Conservation (phyloP, 2,797 vertebrate genomes). For the Arnoldichthys spilopterus region DNA sequence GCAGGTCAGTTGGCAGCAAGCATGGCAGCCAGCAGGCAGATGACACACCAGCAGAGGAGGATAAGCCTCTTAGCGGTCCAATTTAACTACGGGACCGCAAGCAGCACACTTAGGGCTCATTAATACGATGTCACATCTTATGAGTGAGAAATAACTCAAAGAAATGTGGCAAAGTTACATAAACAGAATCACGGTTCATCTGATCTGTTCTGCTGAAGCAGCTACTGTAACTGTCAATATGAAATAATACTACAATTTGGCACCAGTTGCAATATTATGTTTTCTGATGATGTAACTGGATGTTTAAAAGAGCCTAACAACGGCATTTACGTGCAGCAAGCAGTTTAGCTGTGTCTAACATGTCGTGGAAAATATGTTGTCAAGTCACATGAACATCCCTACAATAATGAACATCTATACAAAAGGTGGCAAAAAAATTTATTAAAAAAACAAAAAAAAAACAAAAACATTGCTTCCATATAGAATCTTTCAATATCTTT, state of each 20-base stretch:
- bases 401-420: no score
- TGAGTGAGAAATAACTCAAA: slow-evolving; percentile 29
- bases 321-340: neutral
- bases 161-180: neutral
- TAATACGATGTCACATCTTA: slow-evolving; percentile 35
- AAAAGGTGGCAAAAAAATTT: no score
- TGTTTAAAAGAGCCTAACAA: neutral
- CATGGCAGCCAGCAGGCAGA: slow-evolving; percentile 41
- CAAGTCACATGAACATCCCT: no score
- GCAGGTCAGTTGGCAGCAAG: slow-evolving; percentile 44
- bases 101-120: slow-evolving; percentile 34
- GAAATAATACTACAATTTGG: neutral
- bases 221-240: neutral
- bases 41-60: slow-evolving; percentile 52
- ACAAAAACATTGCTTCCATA: no score
- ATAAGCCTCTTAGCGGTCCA: slow-evolving; percentile 71
- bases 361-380: no score
- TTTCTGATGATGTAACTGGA: neutral
- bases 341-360: neutral
- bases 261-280: no score
- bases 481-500: no score
- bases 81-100: slow-evolving; percentile 63
- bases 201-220: neutral
- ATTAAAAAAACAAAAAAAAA: no score
- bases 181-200: neutral